Evolutionary conservation across 1,140 invertebrate genomes (phyloP).

Genomic region (Platyscapa corneri): DNA sequence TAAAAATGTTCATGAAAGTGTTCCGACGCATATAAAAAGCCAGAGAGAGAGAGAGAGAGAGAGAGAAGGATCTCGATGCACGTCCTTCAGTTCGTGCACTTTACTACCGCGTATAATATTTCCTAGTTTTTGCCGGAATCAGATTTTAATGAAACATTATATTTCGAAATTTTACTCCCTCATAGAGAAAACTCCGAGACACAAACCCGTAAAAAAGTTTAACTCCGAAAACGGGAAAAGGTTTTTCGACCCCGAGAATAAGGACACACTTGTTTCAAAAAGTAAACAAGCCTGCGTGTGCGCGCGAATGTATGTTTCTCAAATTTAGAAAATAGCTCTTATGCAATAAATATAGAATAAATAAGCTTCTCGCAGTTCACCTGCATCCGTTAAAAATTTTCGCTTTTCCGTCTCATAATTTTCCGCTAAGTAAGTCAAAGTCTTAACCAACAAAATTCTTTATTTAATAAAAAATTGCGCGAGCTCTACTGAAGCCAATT

Average conservation of each 20-base stretch:
- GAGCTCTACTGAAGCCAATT: no score
- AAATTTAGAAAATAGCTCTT: no score
- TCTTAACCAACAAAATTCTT: no score
- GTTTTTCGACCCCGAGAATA: neutral
- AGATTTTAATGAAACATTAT: conserved; percentile 28
- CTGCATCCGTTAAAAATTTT: no score
- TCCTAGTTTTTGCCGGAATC: neutral
- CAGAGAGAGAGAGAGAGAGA: conserved; percentile 1
- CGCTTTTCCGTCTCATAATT: no score
- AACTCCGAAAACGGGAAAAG: neutral
- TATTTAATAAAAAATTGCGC: no score
- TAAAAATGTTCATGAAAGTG: conserved; percentile 38
- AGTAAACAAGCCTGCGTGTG: neutral
- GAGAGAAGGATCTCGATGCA: conserved; percentile 2
- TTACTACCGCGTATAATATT: neutral
- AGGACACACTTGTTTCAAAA: neutral
- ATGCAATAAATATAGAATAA: no score
- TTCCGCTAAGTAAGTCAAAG: no score
- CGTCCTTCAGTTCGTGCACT: neutral
- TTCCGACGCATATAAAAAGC: conserved; percentile 31
- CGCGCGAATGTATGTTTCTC: no score
- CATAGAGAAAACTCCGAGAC: neutral
- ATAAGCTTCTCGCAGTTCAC: no score
- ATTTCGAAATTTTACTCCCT: neutral
- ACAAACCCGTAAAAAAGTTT: neutral